Evolutionary conservation across 2,113 vertebrate genomes (phyloP), one percentile per base, ranked within the genome.

Genomic region (Nycticebus coucang): DNA sequence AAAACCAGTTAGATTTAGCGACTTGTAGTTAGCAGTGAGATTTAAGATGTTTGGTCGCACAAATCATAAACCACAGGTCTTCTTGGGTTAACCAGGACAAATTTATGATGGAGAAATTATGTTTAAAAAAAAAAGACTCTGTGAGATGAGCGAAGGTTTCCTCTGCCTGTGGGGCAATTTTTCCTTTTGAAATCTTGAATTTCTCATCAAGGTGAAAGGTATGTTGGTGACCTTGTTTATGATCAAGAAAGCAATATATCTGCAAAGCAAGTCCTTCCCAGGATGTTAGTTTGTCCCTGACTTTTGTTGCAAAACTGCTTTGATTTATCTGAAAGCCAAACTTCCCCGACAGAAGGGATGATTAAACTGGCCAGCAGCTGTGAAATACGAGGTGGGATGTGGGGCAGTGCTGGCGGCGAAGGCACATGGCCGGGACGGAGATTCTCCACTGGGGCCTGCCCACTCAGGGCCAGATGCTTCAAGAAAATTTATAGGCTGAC

Each of bases 31-130:
- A 93, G 21, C 79, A 15, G 84, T 78, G 95, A 97, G 97, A 97
- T 97, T 97, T 97, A 97, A 93, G 96, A 95, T 93, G 91, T 97
- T 96, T 95, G 85, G 77, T 75, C 77, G 66, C 91, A 96, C 96
- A 97, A 94, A 97, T 97, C 81, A 97, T 93, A 92, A 69, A n/a
- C 78, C 81, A 86, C 30, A 82, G 75, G 81, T 83, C 97, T 97
- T 86, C 83, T 35, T 71, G 95, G 87, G 72, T 97, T 97, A 96
- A 95, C 93, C 90, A 91, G 87, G 91, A 98, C 55, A 97, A 94
- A 97, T 98, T 83, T 80, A 96, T 95, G 97, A 84, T 35, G 95
- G 72, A 95, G 92, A 97, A 95, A 97, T 96, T 92, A 72, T 69
- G 33, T 22, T 33, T 66, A n/a, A 28, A 74, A 57, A 66, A 87